Evolutionary conservation across 2,797 vertebrate genomes (phyloP).

Genomic region (Falco concolor): DNA sequence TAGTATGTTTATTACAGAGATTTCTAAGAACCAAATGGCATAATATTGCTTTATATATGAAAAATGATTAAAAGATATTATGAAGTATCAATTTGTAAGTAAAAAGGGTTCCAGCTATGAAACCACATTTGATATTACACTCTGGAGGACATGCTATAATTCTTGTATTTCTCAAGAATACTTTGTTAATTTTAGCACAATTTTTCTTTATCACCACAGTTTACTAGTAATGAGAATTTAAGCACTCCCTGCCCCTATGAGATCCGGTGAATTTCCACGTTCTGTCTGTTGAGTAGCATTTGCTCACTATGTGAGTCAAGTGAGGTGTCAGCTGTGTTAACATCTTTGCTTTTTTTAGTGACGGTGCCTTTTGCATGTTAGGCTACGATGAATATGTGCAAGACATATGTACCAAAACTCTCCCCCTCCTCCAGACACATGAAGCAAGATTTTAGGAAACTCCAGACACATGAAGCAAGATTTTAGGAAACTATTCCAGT

Average conservation of each 20-base stretch:
- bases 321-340: background rate
- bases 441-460: background rate
- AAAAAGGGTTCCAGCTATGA: background rate
- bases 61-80: conserved; percentile 21
- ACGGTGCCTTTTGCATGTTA: background rate
- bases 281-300: background rate
- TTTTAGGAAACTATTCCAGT: background rate
- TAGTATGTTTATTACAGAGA: conserved; percentile 14
- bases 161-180: background rate
- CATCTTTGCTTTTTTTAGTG: background rate
- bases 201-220: background rate
- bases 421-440: background rate
- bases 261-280: background rate
- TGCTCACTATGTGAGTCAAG: background rate
- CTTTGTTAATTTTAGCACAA: background rate
- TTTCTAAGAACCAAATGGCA: background rate
- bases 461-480: background rate
- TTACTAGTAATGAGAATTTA: background rate
- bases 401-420: background rate
- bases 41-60: background rate
- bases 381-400: background rate
- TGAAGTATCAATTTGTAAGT: background rate
- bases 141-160: background rate
- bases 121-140: background rate
- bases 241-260: background rate